These are phyloP conservation scores for Cephus runcator DNA, from an alignment of 2,888 invertebrate genomes.

Conservation along the genomic window DNA sequence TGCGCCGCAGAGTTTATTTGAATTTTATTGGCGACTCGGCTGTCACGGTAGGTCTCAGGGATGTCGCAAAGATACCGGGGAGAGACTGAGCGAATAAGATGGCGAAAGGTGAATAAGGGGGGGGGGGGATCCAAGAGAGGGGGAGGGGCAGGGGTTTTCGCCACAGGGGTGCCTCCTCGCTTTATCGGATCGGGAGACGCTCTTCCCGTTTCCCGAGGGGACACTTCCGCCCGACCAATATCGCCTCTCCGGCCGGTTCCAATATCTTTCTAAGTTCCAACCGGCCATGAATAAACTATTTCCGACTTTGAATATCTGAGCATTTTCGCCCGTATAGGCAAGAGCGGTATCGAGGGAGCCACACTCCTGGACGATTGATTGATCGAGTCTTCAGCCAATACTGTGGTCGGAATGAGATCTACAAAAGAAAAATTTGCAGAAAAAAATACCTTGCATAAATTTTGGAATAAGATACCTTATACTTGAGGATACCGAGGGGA, in stretches of 20 bases:
- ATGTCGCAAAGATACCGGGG: constrained; percentile 7
- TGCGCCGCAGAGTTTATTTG: constrained; percentile 65
- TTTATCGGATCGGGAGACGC: constrained; percentile 54
- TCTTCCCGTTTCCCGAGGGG: constrained; percentile 60
- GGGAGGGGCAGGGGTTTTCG: constrained; percentile 4
- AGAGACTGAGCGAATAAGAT: constrained; percentile 11
- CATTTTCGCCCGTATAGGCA: constrained; percentile 48
- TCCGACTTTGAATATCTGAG: constrained; percentile 65
- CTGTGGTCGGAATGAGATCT: neutral
- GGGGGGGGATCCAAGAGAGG: neutral
- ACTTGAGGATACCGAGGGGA: neutral
- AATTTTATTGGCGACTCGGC: constrained; percentile 63
- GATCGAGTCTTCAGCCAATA: constrained; percentile 31
- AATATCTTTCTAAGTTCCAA: constrained; percentile 63
- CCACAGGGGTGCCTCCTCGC: constrained; percentile 37
- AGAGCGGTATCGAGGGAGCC: constrained; percentile 47
- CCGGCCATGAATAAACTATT: constrained; percentile 66
- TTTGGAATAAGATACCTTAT: neutral
- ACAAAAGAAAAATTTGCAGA: neutral
- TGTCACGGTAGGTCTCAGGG: constrained; percentile 52
- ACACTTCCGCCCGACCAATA: constrained; percentile 65
- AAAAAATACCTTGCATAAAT: neutral
- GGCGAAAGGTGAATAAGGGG: constrained; percentile 3
- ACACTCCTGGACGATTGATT: constrained; percentile 32
- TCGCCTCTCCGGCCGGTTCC: constrained; percentile 58